Conservation (phyloP, 2,797 vertebrate genomes). For the Sebastes kiyomatsui region DNA sequence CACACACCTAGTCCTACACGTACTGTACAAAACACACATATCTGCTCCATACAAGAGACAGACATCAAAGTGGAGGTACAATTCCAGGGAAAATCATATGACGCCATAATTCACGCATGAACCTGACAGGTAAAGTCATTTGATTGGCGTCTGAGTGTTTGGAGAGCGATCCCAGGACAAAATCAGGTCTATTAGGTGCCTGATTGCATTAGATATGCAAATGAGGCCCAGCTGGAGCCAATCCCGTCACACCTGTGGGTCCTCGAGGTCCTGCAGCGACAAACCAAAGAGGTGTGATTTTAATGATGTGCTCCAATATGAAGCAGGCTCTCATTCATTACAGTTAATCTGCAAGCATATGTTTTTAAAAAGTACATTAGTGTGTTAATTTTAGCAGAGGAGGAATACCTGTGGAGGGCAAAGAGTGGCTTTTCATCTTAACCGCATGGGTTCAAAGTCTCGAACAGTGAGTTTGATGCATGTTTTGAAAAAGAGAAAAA, state of each 20-base stretch:
- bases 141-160: conserved; percentile 47
- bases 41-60: background rate
- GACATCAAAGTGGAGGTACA: background rate
- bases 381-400: conserved; percentile 1
- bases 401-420: background rate
- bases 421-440: background rate
- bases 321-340: conserved; percentile 38
- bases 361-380: conserved; percentile 13
- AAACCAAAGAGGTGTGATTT: conserved; percentile 46
- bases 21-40: background rate
- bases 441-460: background rate
- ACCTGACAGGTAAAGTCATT: background rate
- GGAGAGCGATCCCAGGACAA: conserved; percentile 41
- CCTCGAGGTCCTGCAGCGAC: conserved; percentile 51
- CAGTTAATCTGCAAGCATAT: conserved; percentile 26
- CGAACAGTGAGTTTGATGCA: background rate
- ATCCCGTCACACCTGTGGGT: conserved; percentile 66
- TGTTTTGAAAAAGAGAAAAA: background rate
- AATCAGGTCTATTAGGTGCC: conserved; percentile 52
- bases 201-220: conserved; percentile 78
- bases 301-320: conserved; percentile 41
- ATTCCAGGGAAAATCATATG: background rate
- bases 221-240: conserved; percentile 68
- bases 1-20: background rate
- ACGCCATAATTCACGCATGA: background rate